Base-by-base conservation (phyloP, 53 echinoderm and acorn worm species). In the Arbacia lixula region DNA sequence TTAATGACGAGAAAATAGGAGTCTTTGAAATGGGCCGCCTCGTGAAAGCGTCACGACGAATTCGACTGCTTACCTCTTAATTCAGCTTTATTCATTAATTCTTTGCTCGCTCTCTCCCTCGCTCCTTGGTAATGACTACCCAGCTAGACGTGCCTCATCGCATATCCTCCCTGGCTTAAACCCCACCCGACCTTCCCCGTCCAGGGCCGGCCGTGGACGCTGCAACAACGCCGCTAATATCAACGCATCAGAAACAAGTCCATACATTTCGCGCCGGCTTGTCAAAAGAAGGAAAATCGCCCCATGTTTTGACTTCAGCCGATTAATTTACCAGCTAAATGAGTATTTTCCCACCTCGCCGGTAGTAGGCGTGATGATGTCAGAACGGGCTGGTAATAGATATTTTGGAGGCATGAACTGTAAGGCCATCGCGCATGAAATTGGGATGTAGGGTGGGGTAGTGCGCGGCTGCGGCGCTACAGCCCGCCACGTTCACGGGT, bases 191-290 rank as follows among this genome's bases (percentile, higher is more conserved):
- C 74, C 30, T 49, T 51, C 51, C 52, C 53, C 51, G 49, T 29
- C 50, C 53, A 34, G 29, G 24, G 54, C 74, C 53, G 51, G 53
- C 50, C 51, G 74, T 74, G 21, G 52, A 49, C 74, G 30, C 74
- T 27, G 74, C 74, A 69, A n/a, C n/a, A 46, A 74, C 51, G 74
- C 74, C 74, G 54, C 12, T 53, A 66, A 37, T 37, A 26, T 26
- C 40, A 43, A 36, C 40, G 22, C 40, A 68, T 26, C 0, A 19
- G 28, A 69, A 30, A 26, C 25, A 74, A 53, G 74, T 33, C 16
- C 53, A 74, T 34, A 32, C 53, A 74, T 34, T 74, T 74, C 74
- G 54, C 74, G 53, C 74, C 74, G 74, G 72, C 54, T 74, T 74
- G 74, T 74, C 74, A 74, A 4, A 74, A 11, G 54, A 29, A 51